phyloP scores from a whole-genome alignment of 2,888 invertebrate genomes.

The Pterostichus madidus region DNA sequence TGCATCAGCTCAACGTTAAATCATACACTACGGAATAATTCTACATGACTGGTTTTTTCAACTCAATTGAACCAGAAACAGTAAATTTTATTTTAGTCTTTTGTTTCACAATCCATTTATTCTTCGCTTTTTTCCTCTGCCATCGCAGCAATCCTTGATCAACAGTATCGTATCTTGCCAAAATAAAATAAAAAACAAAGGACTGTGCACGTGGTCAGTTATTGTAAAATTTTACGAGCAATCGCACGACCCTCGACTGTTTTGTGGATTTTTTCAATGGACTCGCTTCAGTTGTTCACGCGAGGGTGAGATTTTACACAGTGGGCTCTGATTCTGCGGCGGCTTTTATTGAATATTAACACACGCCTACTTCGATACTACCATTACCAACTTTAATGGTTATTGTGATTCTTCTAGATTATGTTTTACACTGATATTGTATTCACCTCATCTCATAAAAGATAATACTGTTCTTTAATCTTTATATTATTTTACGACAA shows the following conservation, averaged over 20 bases:
- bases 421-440: constrained; percentile 15
- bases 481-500: constrained; percentile 10
- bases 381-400: constrained; percentile 48
- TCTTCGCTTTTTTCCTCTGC: constrained; percentile 68
- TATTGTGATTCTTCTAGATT: constrained; percentile 42
- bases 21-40: constrained; percentile 64
- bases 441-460: constrained; percentile 10
- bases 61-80: constrained; percentile 73
- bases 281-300: not conserved
- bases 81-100: constrained; percentile 74
- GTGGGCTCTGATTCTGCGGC: constrained; percentile 48
- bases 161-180: constrained; percentile 58
- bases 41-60: constrained; percentile 69
- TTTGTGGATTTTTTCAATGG: constrained; percentile 56
- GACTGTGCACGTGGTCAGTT: constrained; percentile 61
- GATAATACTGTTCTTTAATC: constrained; percentile 40
- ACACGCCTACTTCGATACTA: constrained; percentile 37
- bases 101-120: constrained; percentile 74
- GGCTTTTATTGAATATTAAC: constrained; percentile 64
- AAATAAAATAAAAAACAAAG: constrained; percentile 61
- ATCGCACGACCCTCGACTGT: constrained; percentile 45
- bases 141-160: constrained; percentile 64
- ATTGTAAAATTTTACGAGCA: constrained; percentile 65
- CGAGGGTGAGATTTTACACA: constrained; percentile 39
- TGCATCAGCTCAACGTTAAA: constrained; percentile 61